Conservation (phyloP, 2,888 invertebrate species). For the Rhingia campestris region DNA sequence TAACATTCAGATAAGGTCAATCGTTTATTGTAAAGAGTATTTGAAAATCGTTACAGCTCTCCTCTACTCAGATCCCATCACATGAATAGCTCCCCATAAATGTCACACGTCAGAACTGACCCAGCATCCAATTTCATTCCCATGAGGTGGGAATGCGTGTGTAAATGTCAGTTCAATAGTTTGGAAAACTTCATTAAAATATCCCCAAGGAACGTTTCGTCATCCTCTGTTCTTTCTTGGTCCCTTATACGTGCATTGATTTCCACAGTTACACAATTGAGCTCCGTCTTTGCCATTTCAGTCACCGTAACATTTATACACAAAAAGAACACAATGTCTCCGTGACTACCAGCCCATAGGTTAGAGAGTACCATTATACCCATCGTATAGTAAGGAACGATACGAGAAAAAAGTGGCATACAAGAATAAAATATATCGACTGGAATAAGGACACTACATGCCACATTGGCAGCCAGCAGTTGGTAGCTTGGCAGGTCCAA, state of each 20-base stretch:
- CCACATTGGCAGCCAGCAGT: slow-evolving; percentile 41
- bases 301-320: slow-evolving; percentile 60
- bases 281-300: slow-evolving; percentile 60
- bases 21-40: too few relatives aligned
- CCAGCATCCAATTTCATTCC: slow-evolving; percentile 30
- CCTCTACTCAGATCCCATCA: not conserved
- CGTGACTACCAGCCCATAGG: slow-evolving; percentile 59
- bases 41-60: too few relatives aligned
- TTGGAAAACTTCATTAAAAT: slow-evolving; percentile 73
- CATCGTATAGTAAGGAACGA: slow-evolving; percentile 3
- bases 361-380: slow-evolving; percentile 36
- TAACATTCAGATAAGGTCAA: too few relatives aligned
- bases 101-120: slow-evolving; percentile 54
- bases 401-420: slow-evolving; percentile 39
- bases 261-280: slow-evolving; percentile 50
- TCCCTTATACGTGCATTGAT: slow-evolving; percentile 53
- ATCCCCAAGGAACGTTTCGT: slow-evolving; percentile 56
- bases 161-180: slow-evolving; percentile 54
- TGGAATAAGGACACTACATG: slow-evolving; percentile 72
- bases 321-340: slow-evolving; percentile 68
- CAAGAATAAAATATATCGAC: slow-evolving; percentile 71
- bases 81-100: slow-evolving; percentile 44
- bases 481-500: slow-evolving; percentile 33
- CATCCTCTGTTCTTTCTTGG: slow-evolving; percentile 2
- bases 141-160: slow-evolving; percentile 53